Evolutionary conservation across 2,888 invertebrate genomes (phyloP), one percentile per base, ranked within the genome.

Genomic region (Monochamus alternatus): DNA sequence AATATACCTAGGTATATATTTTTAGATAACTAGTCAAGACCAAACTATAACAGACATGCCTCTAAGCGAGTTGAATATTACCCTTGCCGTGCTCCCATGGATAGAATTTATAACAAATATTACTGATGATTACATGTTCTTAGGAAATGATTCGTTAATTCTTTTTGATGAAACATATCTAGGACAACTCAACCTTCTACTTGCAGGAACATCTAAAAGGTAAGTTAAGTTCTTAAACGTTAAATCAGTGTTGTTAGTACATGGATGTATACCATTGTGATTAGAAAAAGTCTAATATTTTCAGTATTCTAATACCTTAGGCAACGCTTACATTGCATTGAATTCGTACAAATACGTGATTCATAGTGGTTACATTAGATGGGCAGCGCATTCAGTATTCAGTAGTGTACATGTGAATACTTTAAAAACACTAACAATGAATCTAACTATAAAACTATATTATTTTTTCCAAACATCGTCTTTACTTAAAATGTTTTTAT

Each of bases 121-220:
- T 4, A 60, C 30, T 14, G 60, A 22, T 12, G 47, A 60, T 60
- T 55, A 44, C 30, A 69, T 59, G 2, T 9, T 44, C 4, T 5
- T 31, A 60, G 60, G 44, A 30, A 31, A 73, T 44, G 55, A 73
- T 63, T 55, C 63, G 12, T 55, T 58, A 5, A 32, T 70, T 31
- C 12, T 14, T 47, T 32, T 63, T 8, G 52, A 62, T 51, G 64
- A 72, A 38, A 22, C 55, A 32, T 63, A 64, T 12, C 30, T 75
- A 7, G 43, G 51, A 31, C 63, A 72, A 62, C n/a, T 75, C 31
- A 68, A 72, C 59, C 63, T 64, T 14, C 60, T 75, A 5, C 68
- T 75, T 3, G 75, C 72, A 58, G 47, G 51, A 67, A 75, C 75
- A 3, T 31, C 67, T 3, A 72, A 62, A 51, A 67, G 72, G 75